phyloP scores from a whole-genome alignment of 2,888 invertebrate species.

The Cerceris rybyensis region DNA sequence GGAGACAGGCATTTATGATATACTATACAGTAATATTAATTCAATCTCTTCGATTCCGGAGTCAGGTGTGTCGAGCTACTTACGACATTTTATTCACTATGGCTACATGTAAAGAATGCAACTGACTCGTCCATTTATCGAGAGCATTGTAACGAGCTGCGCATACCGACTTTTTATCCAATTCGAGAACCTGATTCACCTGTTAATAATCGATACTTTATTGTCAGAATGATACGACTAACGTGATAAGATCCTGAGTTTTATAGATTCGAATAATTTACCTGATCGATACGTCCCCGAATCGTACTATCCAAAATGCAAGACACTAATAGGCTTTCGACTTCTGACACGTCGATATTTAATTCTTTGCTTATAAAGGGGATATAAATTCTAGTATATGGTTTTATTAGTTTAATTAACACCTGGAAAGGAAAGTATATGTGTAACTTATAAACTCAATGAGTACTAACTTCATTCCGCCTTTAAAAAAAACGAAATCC shows the following conservation, averaged over 20 bases:
- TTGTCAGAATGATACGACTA: background rate
- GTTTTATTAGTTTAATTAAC: conserved; percentile 97
- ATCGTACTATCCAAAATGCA: conserved; percentile 98
- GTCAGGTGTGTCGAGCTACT: conserved; percentile 55
- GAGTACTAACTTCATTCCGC: conserved; percentile 64
- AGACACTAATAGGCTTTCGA: conserved; percentile 97
- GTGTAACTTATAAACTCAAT: background rate
- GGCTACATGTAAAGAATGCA: conserved; percentile 93
- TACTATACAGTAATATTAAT: conserved; percentile 73
- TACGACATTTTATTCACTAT: conserved; percentile 97
- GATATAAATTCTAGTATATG: conserved; percentile 98
- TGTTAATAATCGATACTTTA: conserved; percentile 72
- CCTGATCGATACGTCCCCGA: conserved; percentile 94
- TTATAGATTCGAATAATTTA: conserved; percentile 74
- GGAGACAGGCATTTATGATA: conserved; percentile 63
- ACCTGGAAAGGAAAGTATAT: conserved; percentile 86
- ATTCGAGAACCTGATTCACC: conserved; percentile 95
- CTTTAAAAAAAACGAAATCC: conserved; percentile 63
- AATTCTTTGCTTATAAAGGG: conserved; percentile 98
- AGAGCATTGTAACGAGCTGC: conserved; percentile 95
- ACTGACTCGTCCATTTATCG: conserved; percentile 97
- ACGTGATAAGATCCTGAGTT: background rate
- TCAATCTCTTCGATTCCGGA: conserved; percentile 50
- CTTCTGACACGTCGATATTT: conserved; percentile 96
- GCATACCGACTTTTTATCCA: conserved; percentile 90